A percentile compares a stretch with the other conserved stretches of the same genome.
phyloP scores from a whole-genome alignment of 53 echinoderm and acorn worm species.

The Patiria pectinifera region DNA sequence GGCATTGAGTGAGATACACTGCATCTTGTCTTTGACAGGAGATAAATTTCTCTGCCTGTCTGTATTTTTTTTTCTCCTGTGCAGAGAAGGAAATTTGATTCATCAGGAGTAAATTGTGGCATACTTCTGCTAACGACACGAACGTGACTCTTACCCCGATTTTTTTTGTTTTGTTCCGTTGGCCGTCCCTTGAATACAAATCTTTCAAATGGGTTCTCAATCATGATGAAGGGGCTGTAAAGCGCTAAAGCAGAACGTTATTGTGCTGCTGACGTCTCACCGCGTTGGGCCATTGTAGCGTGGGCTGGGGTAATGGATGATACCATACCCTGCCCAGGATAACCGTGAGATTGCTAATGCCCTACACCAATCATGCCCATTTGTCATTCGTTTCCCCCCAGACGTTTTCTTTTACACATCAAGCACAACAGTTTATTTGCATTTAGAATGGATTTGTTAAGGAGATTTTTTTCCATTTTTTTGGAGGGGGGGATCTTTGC shows the following conservation, averaged over 20 bases:
- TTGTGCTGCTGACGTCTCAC: background rate
- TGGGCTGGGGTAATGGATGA: background rate
- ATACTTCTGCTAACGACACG: background rate
- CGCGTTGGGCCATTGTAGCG: background rate
- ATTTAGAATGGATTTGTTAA: background rate
- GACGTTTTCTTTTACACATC: background rate
- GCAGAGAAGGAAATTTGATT: background rate
- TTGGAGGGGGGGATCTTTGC: no score
- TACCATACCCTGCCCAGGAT: background rate
- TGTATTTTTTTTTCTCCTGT: background rate
- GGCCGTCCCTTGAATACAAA: background rate
- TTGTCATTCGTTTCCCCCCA: background rate
- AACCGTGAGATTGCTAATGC: background rate
- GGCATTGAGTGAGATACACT: background rate
- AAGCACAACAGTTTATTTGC: background rate
- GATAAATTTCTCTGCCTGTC: background rate
- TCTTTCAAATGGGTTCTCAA: slow-evolving; percentile 6
- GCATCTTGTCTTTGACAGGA: background rate
- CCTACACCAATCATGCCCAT: background rate
- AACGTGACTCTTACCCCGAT: slow-evolving; percentile 3
- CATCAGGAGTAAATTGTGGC: background rate
- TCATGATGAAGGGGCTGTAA: background rate
- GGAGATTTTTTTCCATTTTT: background rate
- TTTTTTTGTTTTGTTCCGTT: background rate
- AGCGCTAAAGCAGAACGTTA: background rate